Evolutionary conservation across 2,113 vertebrate genomes (phyloP).

Genomic region (Embiotoca jacksoni): DNA sequence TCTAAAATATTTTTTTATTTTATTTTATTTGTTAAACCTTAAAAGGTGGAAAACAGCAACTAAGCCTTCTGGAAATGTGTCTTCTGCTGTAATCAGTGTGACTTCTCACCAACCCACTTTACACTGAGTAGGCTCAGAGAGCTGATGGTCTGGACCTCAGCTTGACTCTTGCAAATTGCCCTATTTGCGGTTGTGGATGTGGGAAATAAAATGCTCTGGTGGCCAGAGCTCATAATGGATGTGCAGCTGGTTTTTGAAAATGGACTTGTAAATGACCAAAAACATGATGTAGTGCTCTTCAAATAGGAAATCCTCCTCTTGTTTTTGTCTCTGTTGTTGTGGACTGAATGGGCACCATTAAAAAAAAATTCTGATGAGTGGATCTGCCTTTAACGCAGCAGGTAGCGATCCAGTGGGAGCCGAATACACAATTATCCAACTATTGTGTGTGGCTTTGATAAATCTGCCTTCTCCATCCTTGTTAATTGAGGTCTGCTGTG

Average conservation of each 20-base stretch:
- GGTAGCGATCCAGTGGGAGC: not conserved
- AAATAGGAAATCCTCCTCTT: not conserved
- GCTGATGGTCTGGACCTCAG: too few relatives aligned
- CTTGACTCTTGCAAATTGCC: too few relatives aligned
- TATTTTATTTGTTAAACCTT: too few relatives aligned
- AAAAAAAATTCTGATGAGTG: not conserved
- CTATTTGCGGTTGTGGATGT: not conserved
- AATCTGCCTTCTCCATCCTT: not conserved
- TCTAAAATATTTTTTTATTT: too few relatives aligned
- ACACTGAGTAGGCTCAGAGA: too few relatives aligned
- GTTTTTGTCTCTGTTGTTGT: not conserved
- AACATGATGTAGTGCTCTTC: not conserved
- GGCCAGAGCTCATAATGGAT: slow-evolving; percentile 32
- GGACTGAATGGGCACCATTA: too few relatives aligned
- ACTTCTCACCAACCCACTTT: too few relatives aligned
- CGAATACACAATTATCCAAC: slow-evolving; percentile 30
- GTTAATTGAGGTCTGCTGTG: slow-evolving; percentile 28
- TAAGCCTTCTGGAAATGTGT: too few relatives aligned
- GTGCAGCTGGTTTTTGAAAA: slow-evolving; percentile 10
- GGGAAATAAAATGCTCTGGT: slow-evolving; percentile 26
- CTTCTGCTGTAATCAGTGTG: too few relatives aligned
- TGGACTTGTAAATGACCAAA: slow-evolving; percentile 11
- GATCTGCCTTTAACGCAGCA: not conserved
- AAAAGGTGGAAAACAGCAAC: too few relatives aligned
- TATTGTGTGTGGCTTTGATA: not conserved